Percentiles rank a stretch among this genome's conserved stretches.
phyloP scores from a whole-genome alignment of 1,140 invertebrate genomes.

The Yoshiicerus persimilis region DNA sequence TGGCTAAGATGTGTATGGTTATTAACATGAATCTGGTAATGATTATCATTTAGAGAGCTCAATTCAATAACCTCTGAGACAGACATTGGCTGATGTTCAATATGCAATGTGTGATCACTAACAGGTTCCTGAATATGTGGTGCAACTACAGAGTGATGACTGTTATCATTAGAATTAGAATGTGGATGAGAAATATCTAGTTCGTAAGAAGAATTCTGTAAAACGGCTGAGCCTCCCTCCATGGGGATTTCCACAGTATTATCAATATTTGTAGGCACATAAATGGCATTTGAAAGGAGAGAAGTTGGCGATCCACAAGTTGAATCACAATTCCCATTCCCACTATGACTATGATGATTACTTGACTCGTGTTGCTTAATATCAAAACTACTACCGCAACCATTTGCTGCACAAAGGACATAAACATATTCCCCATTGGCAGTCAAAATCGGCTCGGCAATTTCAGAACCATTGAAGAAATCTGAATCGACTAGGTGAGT shows the following conservation, averaged over 20 bases:
- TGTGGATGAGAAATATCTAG: neutral
- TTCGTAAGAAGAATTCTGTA: neutral
- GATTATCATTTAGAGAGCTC: neutral
- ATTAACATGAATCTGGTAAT: neutral
- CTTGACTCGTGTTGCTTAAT: neutral
- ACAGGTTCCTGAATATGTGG: neutral
- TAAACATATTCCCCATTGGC: conserved; percentile 37
- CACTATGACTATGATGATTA: neutral
- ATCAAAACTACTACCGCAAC: neutral
- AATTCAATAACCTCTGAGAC: conserved; percentile 25
- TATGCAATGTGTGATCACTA: neutral
- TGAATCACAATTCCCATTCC: neutral
- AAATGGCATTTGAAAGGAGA: conserved; percentile 15
- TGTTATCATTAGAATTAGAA: neutral
- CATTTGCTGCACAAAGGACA: conserved; percentile 8
- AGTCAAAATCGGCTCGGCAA: neutral
- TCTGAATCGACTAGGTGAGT: neutral
- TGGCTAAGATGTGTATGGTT: neutral
- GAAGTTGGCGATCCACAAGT: neutral
- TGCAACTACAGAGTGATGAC: neutral
- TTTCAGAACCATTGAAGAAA: neutral
- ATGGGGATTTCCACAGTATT: conserved; percentile 27
- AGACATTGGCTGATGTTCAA: neutral
- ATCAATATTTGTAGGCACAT: conserved; percentile 29
- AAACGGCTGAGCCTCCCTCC: neutral